phyloP scores from a whole-genome alignment of 2,113 vertebrate species.

The Gallinago jamesoni region DNA sequence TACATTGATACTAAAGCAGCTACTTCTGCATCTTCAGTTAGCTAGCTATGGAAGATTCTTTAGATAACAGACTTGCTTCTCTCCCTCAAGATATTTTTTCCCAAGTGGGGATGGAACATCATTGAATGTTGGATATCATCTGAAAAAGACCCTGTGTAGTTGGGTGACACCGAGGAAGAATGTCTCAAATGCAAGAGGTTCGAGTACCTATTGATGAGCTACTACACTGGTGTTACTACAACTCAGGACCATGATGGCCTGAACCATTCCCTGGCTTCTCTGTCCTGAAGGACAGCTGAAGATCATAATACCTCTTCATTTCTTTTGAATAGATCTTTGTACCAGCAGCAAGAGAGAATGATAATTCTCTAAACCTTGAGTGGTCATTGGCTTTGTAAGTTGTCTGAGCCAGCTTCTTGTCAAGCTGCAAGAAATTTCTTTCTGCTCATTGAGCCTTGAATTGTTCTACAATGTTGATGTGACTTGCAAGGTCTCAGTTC shows the following conservation, averaged over 20 bases:
- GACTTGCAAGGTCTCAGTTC: background rate
- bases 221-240: background rate
- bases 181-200: background rate
- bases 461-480: background rate
- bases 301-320: background rate
- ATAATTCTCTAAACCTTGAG: background rate
- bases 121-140: background rate
- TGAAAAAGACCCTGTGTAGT: background rate
- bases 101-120: background rate
- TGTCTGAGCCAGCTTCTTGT: background rate
- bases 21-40: background rate
- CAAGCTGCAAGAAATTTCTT: background rate
- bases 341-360: background rate
- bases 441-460: background rate
- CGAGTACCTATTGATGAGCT: background rate
- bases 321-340: background rate
- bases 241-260: background rate
- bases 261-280: background rate
- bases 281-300: background rate
- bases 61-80: background rate
- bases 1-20: background rate
- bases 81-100: background rate
- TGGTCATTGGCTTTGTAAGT: background rate
- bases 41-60: background rate
- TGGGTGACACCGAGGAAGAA: background rate